Conservation (phyloP, 1,140 invertebrate species). For the Ceratina japonica region DNA sequence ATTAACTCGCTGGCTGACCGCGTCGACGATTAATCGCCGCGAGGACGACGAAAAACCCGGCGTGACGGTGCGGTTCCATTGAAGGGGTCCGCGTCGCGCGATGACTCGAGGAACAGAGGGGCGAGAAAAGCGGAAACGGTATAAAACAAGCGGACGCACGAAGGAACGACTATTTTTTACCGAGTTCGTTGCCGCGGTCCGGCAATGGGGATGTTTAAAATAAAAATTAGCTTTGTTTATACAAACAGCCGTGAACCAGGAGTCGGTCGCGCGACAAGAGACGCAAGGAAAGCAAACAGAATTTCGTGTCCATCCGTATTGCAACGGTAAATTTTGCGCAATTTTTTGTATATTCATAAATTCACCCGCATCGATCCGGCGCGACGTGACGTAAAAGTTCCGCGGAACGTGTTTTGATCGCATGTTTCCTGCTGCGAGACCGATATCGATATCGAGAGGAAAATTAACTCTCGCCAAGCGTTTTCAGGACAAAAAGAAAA, state of each 20-base stretch:
- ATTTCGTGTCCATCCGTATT: slow-evolving; percentile 8
- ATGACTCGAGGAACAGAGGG: neutral
- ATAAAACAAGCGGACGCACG: neutral
- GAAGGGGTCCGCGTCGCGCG: neutral
- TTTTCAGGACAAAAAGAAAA: no score
- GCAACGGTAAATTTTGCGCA: slow-evolving; percentile 4
- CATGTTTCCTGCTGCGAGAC: neutral
- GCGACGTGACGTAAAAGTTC: no score
- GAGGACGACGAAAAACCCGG: slow-evolving; percentile 3
- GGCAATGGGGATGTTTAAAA: neutral
- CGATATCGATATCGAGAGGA: neutral
- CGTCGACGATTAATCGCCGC: slow-evolving; percentile 16
- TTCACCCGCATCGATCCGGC: slow-evolving; percentile 18
- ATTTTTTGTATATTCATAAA: slow-evolving; percentile 49
- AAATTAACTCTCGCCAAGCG: no score
- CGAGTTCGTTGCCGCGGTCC: neutral
- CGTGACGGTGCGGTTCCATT: neutral
- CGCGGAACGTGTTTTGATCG: neutral
- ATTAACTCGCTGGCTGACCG: slow-evolving; percentile 25
- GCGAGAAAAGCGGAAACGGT: neutral
- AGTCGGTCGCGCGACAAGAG: neutral
- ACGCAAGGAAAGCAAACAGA: slow-evolving; percentile 10
- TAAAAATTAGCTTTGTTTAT: slow-evolving; percentile 12
- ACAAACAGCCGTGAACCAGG: neutral
- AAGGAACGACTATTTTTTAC: neutral